Conservation (phyloP, 2,113 vertebrate genomes). For the Zosterops lateralis region DNA sequence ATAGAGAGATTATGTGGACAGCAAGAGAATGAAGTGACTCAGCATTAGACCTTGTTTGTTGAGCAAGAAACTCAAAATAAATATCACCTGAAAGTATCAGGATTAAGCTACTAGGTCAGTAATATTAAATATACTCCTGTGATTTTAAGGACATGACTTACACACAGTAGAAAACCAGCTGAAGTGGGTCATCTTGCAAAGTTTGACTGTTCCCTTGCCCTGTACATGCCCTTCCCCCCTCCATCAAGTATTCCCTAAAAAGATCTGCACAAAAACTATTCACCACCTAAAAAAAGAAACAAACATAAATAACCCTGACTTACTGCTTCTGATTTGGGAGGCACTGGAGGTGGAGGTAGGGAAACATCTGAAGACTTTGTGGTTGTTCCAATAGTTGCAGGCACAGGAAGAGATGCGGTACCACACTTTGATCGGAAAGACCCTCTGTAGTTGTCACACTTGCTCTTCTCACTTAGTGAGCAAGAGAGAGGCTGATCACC, state of each 20-base stretch:
- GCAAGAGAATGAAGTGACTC: not conserved
- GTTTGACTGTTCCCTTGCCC: not conserved
- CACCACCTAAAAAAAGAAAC: not conserved
- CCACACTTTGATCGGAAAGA: constrained; percentile 74
- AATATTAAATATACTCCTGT: not conserved
- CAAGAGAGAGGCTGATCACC: constrained; percentile 64
- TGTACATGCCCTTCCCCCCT: not conserved
- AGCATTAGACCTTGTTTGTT: not conserved
- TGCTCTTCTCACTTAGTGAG: constrained; percentile 74
- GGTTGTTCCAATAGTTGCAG: constrained; percentile 68
- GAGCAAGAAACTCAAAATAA: not conserved
- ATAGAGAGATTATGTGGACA: not conserved
- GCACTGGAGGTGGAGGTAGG: constrained; percentile 95
- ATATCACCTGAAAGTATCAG: not conserved
- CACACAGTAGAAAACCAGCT: not conserved
- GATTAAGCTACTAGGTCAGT: not conserved
- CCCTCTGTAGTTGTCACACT: constrained; percentile 74
- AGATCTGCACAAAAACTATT: not conserved
- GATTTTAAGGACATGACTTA: not conserved
- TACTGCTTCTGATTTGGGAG: constrained; percentile 99
- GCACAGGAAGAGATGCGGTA: constrained; percentile 70
- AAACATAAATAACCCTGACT: constrained; percentile 67
- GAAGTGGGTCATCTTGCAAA: not conserved
- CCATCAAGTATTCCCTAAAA: not conserved
- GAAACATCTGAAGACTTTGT: constrained; percentile 78